Percentiles rank a stretch among this genome's conserved stretches.
Evolutionary conservation across 2,888 invertebrate species (phyloP).

Genomic region (Marronus borbonicus): DNA sequence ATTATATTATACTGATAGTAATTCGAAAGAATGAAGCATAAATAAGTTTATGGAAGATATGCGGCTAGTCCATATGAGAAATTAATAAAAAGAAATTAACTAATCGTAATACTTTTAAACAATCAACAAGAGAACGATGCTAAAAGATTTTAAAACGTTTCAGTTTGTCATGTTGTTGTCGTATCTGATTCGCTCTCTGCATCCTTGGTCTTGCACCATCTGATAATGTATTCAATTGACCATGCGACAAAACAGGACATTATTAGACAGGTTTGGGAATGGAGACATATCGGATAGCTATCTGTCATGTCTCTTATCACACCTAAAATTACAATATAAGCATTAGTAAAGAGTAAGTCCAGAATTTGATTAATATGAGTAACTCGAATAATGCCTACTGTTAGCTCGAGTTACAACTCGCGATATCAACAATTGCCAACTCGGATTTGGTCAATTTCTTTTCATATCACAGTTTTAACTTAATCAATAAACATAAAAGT

Average conservation of each 20-base stretch:
- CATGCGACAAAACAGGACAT: conserved; percentile 80
- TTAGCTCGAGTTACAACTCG: too few relatives aligned
- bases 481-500: too few relatives aligned
- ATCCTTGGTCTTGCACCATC: conserved; percentile 66
- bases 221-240: conserved; percentile 76
- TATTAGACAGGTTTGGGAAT: conserved; percentile 81
- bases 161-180: conserved; percentile 56
- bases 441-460: too few relatives aligned
- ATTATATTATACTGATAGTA: neutral
- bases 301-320: conserved; percentile 79
- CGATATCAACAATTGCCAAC: too few relatives aligned
- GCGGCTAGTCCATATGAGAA: conserved; percentile 2
- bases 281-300: conserved; percentile 81
- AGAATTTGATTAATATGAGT: neutral
- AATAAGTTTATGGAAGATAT: conserved; percentile 21
- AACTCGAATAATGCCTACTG: too few relatives aligned
- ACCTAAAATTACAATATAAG: conserved; percentile 70
- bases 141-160: conserved; percentile 38
- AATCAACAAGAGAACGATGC: conserved; percentile 30
- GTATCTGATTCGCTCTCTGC: conserved; percentile 67
- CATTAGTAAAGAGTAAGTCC: too few relatives aligned
- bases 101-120: conserved; percentile 44
- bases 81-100: conserved; percentile 29
- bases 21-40: conserved; percentile 15
- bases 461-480: too few relatives aligned